Evolutionary conservation across 2,888 invertebrate genomes (phyloP), one percentile per base, ranked within the genome.

Genomic region (Dioctria rufipes): DNA sequence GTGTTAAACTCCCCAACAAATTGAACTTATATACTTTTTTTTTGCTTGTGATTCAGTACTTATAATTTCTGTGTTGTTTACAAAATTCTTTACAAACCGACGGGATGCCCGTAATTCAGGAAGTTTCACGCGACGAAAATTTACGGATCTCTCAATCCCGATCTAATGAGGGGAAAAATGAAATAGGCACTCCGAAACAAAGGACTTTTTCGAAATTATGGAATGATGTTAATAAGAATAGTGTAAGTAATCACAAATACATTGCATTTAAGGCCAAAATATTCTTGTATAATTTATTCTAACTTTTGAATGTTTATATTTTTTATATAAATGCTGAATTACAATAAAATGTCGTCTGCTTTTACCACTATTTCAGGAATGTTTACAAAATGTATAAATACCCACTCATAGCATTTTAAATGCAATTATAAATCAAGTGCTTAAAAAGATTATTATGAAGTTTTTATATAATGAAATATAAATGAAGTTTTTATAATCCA

Each of bases 141-240:
- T 69, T 51, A 25, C 25, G n/a, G 9, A 37, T 69, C 51, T 39
- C 49, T 39, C 69, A 51, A 69, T 37, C 69, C 40, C 69, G 69
- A 11, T 39, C 39, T 11, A n/a, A 39, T 69, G 69, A 51, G 11
- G 49, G 43, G 25, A 67, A 11, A 8, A n/a, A 40, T 49, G 46
- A 43, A 25, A 43, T 9, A 13, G 46, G 11, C 4, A 46, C 42
- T 5, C 43, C 67, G 4, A 69, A 69, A 11, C 69, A 69, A 5
- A 69, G 39, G n/a, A 1, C 49, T 69, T 11, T 51, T 39, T 51
- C 69, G 49, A 54, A 69, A 51, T 11, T 9, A 3, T 69, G 69
- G 69, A 51, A 9, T 3, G 11, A 69, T 40, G 4, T 51, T 39
- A 51, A 4, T 25, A 69, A 51, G 25, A 49, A 69, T 37, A 69